Conservation (phyloP, 2,797 vertebrate species). For the Neopelma chrysocephalum region DNA sequence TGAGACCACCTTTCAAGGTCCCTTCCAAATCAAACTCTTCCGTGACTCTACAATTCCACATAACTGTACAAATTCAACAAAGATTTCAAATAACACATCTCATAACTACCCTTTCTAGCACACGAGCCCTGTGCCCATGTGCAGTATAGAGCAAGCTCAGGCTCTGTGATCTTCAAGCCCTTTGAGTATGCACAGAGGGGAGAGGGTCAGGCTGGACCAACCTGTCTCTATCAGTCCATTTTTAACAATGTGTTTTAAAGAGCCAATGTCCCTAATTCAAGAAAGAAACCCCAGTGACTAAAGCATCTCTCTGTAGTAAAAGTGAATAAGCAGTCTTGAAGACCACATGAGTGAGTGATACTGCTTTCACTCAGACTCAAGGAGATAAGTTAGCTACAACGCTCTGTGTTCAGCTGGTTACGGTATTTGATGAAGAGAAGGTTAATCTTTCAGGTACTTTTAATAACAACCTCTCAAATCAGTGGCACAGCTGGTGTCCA, state of each 20-base stretch:
- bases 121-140: not conserved
- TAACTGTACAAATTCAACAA: not conserved
- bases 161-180: not conserved
- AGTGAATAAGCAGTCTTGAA: not conserved
- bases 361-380: not conserved
- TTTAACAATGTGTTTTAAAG: not conserved
- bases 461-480: not conserved
- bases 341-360: not conserved
- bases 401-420: not conserved
- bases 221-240: not conserved
- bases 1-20: not conserved
- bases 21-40: not conserved
- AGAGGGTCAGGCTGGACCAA: not conserved
- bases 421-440: not conserved
- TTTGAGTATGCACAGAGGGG: not conserved
- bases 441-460: not conserved
- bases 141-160: not conserved
- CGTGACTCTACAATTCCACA: not conserved
- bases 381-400: not conserved
- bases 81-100: not conserved
- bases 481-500: not conserved
- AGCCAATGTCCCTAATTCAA: not conserved
- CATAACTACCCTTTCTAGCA: not conserved
- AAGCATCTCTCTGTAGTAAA: not conserved
- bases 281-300: not conserved